Base-by-base conservation (phyloP, 2,888 invertebrate species). In the Euplagia quadripunctaria region DNA sequence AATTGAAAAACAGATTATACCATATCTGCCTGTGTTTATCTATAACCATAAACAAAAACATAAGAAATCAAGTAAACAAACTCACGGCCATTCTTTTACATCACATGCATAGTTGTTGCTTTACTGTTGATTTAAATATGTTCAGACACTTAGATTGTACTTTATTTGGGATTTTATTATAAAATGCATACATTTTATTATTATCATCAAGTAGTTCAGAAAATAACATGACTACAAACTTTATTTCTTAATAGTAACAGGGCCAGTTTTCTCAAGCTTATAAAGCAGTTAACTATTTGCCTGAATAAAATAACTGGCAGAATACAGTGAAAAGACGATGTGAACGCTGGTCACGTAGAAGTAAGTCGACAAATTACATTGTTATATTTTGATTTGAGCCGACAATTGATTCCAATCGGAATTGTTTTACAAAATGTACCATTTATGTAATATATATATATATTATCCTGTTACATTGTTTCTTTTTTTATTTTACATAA, bases 361-460 rank as follows among this genome's bases (percentile, higher is more conserved):
- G 14, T 12, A 31, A 14, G 31, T 31, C 61, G 61, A 31, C 61
- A 61, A 58, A 58, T 58, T 41, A 58, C 68, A 12, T 58, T 55
- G n/a, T 61, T 61, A 61, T 65, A 65, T 49, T 65, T 46, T 51
- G 66, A 66, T 20, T 20, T n/a, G 12, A 68, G 41, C n/a, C 16
- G 41, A 52, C 46, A 55, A n/a, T 68, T 12, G n/a, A n/a, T 52
- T 68, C n/a, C 41, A 68, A 41, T 41, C 41, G 42, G 41, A 11
- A 42, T 1, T 41, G 17, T 68, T 68, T 14, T 49, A 46, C 55
- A 67, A 67, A 68, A 68, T 31, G 46, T 9, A 41, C 16, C 41
- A 12, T 49, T 17, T 41, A 49, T 63, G 12, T 31, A 31, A 31
- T 31, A 31, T 31, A 31, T 31, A n/a, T n/a, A n/a, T n/a, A n/a